These are phyloP conservation scores for Mesorhabditis spiculigera DNA, from an alignment of 2,888 invertebrate species.

Conservation along the genomic window DNA sequence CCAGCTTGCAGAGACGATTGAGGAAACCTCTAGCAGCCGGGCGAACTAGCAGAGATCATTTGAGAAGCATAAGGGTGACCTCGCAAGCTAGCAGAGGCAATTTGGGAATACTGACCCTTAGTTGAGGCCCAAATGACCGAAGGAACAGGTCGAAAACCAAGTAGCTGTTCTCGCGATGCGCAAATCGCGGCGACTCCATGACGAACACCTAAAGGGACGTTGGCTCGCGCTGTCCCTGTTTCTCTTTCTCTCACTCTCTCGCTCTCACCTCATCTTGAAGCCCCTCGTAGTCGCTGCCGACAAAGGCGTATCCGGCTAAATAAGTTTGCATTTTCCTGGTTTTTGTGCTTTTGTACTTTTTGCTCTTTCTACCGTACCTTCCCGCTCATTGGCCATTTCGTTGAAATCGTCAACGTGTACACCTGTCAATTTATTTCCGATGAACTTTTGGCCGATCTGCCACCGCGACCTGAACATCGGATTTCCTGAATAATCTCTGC, in stretches of 20 bases:
- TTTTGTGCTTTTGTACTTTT: too few relatives aligned
- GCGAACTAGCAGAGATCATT: too few relatives aligned
- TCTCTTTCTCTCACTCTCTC: not conserved
- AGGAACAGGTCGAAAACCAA: slow-evolving; percentile 38
- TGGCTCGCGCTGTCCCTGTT: not conserved
- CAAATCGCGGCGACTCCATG: not conserved
- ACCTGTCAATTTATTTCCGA: slow-evolving; percentile 39
- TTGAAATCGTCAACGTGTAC: slow-evolving; percentile 25
- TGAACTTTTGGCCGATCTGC: slow-evolving; percentile 19
- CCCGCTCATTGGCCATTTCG: slow-evolving; percentile 13
- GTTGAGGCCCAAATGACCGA: slow-evolving; percentile 36
- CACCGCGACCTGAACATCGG: slow-evolving; percentile 29
- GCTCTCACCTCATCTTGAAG: not conserved
- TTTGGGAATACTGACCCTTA: slow-evolving; percentile 20
- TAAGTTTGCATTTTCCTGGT: not conserved
- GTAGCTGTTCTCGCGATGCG: slow-evolving; percentile 14
- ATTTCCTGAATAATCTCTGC: too few relatives aligned
- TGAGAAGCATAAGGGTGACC: too few relatives aligned
- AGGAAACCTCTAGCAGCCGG: too few relatives aligned
- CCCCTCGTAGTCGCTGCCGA: not conserved
- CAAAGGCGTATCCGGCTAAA: not conserved
- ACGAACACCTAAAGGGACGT: not conserved
- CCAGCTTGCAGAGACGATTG: too few relatives aligned
- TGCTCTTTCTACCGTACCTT: not conserved
- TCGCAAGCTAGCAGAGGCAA: not conserved